These are phyloP conservation scores for Melipona quadrifasciata DNA, from an alignment of 1,140 invertebrate genomes.

Conservation along the genomic window DNA sequence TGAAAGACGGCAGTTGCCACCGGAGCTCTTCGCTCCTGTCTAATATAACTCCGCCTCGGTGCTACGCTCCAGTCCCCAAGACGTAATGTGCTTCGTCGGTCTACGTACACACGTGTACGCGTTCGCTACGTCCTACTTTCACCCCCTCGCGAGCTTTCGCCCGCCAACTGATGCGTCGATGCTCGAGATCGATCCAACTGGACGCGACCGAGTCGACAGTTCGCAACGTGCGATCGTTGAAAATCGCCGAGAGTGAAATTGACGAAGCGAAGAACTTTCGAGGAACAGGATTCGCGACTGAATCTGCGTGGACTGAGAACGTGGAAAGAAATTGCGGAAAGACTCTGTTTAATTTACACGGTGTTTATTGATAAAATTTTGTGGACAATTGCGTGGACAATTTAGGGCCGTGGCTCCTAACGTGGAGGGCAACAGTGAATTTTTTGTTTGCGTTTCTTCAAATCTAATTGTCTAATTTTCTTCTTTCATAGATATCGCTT, in stretches of 20 bases:
- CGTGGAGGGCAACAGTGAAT: no score
- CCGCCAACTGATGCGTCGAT: slow-evolving; percentile 12
- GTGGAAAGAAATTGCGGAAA: no score
- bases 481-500: no score
- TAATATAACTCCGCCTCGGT: slow-evolving; percentile 69
- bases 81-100: slow-evolving; percentile 63
- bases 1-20: slow-evolving; percentile 78
- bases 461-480: no score
- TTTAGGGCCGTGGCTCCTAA: no score
- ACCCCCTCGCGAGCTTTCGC: background rate
- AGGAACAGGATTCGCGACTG: no score
- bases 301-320: no score
- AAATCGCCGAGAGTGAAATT: background rate
- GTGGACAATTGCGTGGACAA: no score
- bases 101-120: slow-evolving; percentile 5
- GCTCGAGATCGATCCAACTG: background rate
- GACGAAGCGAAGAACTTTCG: background rate
- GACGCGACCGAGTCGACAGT: background rate
- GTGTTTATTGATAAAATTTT: no score
- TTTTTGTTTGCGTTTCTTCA: no score
- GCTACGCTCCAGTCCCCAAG: slow-evolving; percentile 57
- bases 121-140: slow-evolving; percentile 33
- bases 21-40: slow-evolving; percentile 73
- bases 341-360: no score
- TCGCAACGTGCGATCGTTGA: background rate